Conservation (phyloP, 1,140 invertebrate genomes). For the Anadara kagoshimensis region DNA sequence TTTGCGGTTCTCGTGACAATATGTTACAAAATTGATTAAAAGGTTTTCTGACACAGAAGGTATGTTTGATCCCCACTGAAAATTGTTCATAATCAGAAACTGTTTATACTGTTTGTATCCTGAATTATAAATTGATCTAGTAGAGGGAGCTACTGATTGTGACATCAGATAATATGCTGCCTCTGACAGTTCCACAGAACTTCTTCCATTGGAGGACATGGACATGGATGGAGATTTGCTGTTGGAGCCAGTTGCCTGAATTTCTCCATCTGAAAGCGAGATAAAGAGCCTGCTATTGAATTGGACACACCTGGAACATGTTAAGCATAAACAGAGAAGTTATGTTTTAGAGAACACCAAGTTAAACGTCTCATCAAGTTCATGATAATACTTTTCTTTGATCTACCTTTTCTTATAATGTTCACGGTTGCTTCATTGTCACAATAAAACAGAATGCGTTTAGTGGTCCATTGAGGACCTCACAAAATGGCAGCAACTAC, state of each 20-base stretch:
- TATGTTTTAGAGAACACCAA: constrained; percentile 8
- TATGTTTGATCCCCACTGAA: not conserved
- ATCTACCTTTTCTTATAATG: constrained; percentile 29
- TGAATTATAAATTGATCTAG: constrained; percentile 4
- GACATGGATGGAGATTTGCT: not conserved
- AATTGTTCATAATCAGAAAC: not conserved
- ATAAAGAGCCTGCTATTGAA: constrained; percentile 17
- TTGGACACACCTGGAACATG: constrained; percentile 28
- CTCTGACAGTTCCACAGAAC: not conserved
- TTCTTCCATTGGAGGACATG: not conserved
- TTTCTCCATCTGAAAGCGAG: constrained; percentile 24
- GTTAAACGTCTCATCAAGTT: constrained; percentile 21
- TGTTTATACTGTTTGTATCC: not conserved
- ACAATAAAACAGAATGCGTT: constrained; percentile 27
- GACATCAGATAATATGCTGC: not conserved
- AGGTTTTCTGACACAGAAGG: not conserved
- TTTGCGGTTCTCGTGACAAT: not conserved
- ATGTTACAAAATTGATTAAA: constrained; percentile 8
- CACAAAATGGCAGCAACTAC: constrained; percentile 27
- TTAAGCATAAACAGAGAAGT: constrained; percentile 14
- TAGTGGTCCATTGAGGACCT: not conserved
- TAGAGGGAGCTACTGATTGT: not conserved
- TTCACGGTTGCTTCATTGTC: constrained; percentile 31
- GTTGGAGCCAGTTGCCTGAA: constrained; percentile 12
- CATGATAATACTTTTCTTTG: constrained; percentile 29